These are phyloP conservation scores for Drosophila ficusphila DNA, from an alignment of 1,140 invertebrate genomes.

Conservation along the genomic window DNA sequence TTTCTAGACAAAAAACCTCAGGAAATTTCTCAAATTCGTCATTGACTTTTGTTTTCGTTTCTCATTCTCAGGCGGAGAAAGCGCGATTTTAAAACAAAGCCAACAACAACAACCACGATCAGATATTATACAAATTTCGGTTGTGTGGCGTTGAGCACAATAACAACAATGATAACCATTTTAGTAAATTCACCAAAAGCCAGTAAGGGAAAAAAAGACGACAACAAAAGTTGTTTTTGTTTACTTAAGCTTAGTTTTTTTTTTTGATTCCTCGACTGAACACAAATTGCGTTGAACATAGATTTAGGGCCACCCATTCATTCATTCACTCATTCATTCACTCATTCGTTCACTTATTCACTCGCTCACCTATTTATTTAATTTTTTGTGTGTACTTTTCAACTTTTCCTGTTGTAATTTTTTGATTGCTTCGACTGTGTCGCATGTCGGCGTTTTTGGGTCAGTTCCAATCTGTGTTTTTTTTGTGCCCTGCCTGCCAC, in stretches of 20 bases:
- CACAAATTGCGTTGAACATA: conserved; percentile 45
- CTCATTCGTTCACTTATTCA: conserved; percentile 14
- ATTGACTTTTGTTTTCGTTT: conserved; percentile 66
- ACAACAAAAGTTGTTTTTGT: conserved; percentile 20
- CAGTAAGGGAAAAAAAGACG: conserved; percentile 1
- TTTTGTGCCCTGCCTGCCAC: conserved; percentile 25
- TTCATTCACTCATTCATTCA: conserved; percentile 10
- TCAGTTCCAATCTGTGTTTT: conserved; percentile 41
- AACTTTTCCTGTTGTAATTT: conserved; percentile 42
- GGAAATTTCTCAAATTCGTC: conserved; percentile 53
- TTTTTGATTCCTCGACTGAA: not conserved
- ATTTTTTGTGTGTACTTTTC: conserved; percentile 58
- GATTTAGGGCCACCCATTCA: conserved; percentile 63
- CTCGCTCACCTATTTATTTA: conserved; percentile 76
- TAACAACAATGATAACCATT: conserved; percentile 52
- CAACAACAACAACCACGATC: conserved; percentile 3
- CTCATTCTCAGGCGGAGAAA: conserved; percentile 73
- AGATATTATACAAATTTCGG: conserved; percentile 30
- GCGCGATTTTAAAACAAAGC: conserved; percentile 46
- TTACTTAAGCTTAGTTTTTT: conserved; percentile 13
- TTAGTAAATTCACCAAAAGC: conserved; percentile 38
- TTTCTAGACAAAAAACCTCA: conserved; percentile 10
- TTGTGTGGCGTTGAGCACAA: conserved; percentile 3
- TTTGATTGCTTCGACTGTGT: conserved; percentile 49
- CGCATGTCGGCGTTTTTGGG: conserved; percentile 76